Percentiles rank a stretch among this genome's conserved stretches.
These are phyloP conservation scores for Drosophila micromelanica DNA, from an alignment of 1,140 invertebrate genomes.

Conservation along the genomic window DNA sequence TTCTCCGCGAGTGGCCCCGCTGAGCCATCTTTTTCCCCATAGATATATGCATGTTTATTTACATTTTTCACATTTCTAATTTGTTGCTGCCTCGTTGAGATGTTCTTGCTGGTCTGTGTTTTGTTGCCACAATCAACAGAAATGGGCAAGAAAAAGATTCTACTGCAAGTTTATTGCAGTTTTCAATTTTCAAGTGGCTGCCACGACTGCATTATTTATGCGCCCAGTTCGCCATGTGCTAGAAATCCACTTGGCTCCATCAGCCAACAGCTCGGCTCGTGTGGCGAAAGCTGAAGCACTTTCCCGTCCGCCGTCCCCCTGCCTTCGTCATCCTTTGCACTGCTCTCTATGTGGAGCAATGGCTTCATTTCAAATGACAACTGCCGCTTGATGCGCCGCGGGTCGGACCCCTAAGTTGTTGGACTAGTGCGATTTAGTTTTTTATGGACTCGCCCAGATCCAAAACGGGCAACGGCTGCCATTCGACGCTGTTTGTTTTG, in stretches of 20 bases:
- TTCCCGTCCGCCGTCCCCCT: not conserved
- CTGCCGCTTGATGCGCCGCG: constrained; percentile 67
- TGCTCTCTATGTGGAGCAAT: constrained; percentile 65
- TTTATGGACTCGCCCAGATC: constrained; percentile 58
- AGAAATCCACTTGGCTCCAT: constrained; percentile 71
- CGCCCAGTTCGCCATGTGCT: constrained; percentile 67
- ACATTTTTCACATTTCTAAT: constrained; percentile 43
- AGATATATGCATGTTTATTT: constrained; percentile 30
- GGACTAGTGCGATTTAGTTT: constrained; percentile 24
- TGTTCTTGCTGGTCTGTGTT: constrained; percentile 5
- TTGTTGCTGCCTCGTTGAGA: constrained; percentile 28
- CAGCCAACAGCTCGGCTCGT: constrained; percentile 42
- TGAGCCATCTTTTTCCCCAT: constrained; percentile 33
- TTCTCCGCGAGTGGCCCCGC: constrained; percentile 23
- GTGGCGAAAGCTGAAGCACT: constrained; percentile 51
- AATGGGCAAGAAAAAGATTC: not conserved
- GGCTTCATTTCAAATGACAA: constrained; percentile 78
- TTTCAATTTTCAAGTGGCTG: constrained; percentile 71
- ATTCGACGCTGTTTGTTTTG: constrained; percentile 63
- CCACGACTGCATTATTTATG: constrained; percentile 71
- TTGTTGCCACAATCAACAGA: constrained; percentile 6
- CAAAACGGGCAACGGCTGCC: constrained; percentile 59
- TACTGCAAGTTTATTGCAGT: constrained; percentile 64
- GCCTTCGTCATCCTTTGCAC: not conserved
- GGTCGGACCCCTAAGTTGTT: constrained; percentile 49